Conservation (phyloP, 1,140 invertebrate genomes). For the Trichogramma pretiosum region DNA sequence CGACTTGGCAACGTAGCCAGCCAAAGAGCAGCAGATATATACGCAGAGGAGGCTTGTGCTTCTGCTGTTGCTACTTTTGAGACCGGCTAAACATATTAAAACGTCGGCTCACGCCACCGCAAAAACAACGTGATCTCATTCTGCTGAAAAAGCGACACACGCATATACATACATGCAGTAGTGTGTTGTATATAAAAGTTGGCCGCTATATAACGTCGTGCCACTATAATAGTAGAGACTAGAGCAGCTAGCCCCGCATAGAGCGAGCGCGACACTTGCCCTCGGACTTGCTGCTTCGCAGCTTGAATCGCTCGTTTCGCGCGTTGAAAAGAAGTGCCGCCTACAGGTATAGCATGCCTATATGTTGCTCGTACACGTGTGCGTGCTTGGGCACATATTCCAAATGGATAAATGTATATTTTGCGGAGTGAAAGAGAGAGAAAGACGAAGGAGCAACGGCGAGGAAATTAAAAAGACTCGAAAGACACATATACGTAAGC, state of each 20-base stretch:
- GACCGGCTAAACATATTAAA: constrained; percentile 44
- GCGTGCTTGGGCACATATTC: no score
- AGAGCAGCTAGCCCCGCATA: no score
- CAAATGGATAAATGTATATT: no score
- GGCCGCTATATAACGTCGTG: no score
- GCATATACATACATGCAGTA: background rate
- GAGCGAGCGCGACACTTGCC: background rate
- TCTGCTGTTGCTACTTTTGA: background rate
- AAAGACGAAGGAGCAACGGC: no score
- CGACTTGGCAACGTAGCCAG: constrained; percentile 9
- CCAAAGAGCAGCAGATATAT: background rate
- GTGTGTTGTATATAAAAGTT: no score
- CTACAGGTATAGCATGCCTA: no score
- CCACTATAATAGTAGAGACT: no score
- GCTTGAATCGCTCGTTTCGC: background rate
- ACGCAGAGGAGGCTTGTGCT: background rate
- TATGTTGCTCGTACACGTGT: background rate
- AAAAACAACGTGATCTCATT: constrained; percentile 48
- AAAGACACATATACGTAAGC: background rate
- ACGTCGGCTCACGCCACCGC: constrained; percentile 43
- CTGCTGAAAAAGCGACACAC: constrained; percentile 13
- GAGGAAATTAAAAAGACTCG: no score
- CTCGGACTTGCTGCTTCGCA: no score
- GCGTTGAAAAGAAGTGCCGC: background rate
- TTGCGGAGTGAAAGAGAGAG: no score